phyloP scores from a whole-genome alignment of 2,888 invertebrate species.

The Microdon myrmicae region DNA sequence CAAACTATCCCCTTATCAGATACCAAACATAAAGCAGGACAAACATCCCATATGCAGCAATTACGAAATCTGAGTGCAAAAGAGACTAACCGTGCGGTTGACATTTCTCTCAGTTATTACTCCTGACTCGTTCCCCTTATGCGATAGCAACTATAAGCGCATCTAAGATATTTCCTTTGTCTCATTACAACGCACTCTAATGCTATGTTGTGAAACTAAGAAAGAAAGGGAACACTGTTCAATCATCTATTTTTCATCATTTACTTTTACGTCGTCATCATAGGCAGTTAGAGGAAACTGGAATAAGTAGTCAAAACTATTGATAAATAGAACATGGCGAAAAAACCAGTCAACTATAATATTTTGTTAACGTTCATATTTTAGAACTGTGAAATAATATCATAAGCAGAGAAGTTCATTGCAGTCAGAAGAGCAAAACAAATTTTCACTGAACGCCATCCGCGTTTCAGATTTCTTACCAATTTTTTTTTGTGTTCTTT shows the following conservation, averaged over 20 bases:
- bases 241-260: conserved; percentile 21
- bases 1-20: too few relatives aligned
- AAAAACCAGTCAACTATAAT: too few relatives aligned
- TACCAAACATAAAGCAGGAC: conserved; percentile 1
- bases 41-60: background rate
- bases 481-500: too few relatives aligned
- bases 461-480: too few relatives aligned
- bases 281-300: conserved; percentile 13
- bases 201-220: conserved; percentile 34
- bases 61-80: background rate
- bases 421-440: too few relatives aligned
- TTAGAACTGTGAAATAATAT: too few relatives aligned
- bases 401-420: too few relatives aligned
- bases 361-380: too few relatives aligned
- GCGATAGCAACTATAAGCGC: conserved; percentile 40
- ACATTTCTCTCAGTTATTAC: conserved; percentile 16
- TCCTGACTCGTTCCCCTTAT: conserved; percentile 17
- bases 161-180: conserved; percentile 46
- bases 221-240: conserved; percentile 35
- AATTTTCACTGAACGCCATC: too few relatives aligned
- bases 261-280: conserved; percentile 43
- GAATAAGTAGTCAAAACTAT: too few relatives aligned
- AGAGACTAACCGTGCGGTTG: conserved; percentile 1
- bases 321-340: too few relatives aligned
- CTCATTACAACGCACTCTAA: conserved; percentile 38